Conservation (phyloP, 2,888 invertebrate genomes). For the Polydrusus pterygomalis region DNA sequence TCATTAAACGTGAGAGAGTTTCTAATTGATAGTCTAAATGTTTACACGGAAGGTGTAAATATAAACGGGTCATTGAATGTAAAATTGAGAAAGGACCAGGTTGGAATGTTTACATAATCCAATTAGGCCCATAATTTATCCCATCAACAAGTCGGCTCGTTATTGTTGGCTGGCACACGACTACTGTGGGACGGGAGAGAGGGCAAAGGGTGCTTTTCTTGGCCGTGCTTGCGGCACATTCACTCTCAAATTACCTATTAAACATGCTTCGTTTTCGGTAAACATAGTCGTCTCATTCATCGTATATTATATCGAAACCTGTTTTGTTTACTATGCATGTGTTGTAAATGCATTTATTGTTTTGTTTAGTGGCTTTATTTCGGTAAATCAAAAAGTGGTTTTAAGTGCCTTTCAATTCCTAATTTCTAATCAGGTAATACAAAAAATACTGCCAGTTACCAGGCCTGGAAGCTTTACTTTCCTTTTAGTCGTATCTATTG, state of each 20-base stretch:
- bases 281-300: slow-evolving; percentile 35
- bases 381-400: not conserved
- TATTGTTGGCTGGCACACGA: slow-evolving; percentile 48
- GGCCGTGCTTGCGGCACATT: slow-evolving; percentile 41
- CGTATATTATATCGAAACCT: not conserved
- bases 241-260: slow-evolving; percentile 46
- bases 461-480: too few relatives aligned
- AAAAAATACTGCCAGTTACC: too few relatives aligned
- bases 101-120: slow-evolving; percentile 47
- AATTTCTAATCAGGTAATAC: too few relatives aligned
- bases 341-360: not conserved
- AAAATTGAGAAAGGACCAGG: slow-evolving; percentile 48
- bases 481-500: too few relatives aligned
- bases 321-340: not conserved
- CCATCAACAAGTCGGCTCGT: slow-evolving; percentile 50
- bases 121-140: slow-evolving; percentile 49
- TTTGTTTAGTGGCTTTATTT: too few relatives aligned
- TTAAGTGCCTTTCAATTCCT: not conserved
- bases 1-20: not conserved
- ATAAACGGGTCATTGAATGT: slow-evolving; percentile 41
- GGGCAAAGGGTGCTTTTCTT: slow-evolving; percentile 36
- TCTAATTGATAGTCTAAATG: slow-evolving; percentile 33
- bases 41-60: slow-evolving; percentile 38
- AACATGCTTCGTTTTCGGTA: slow-evolving; percentile 35
- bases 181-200: slow-evolving; percentile 25